Conservation (phyloP, 2,797 vertebrate species). For the Aulostomus chinensis region DNA sequence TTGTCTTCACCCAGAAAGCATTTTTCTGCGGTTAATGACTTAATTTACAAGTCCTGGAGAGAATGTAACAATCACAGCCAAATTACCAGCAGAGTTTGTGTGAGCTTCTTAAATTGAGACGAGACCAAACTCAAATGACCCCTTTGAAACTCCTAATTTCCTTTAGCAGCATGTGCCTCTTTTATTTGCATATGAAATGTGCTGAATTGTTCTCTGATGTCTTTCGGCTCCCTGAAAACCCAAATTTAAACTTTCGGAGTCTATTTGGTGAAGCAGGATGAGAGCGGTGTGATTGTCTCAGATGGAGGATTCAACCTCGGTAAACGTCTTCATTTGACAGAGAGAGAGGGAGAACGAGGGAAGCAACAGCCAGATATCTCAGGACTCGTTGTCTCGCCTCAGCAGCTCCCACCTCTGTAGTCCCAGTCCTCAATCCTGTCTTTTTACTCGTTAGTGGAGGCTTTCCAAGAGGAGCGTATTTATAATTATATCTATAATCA, state of each 20-base stretch:
- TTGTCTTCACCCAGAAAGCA: neutral
- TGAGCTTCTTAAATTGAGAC: constrained; percentile 7
- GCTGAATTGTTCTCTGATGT: constrained; percentile 36
- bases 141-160: constrained; percentile 22
- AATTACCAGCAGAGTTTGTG: constrained; percentile 9
- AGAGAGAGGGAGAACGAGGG: no score
- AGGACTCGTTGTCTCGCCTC: no score
- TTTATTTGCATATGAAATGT: constrained; percentile 47
- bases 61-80: constrained; percentile 4
- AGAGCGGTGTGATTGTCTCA: no score
- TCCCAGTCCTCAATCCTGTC: no score
- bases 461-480: no score
- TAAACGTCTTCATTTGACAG: no score
- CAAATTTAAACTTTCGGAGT: constrained; percentile 1
- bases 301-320: no score
- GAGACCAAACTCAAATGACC: constrained; percentile 22
- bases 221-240: constrained; percentile 9
- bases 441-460: no score
- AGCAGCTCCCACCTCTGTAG: no score
- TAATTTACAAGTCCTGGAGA: constrained; percentile 15
- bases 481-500: no score
- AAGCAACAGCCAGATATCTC: no score
- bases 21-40: constrained; percentile 1
- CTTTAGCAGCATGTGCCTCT: constrained; percentile 17
- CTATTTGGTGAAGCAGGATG: no score